Evolutionary conservation across 1,140 invertebrate genomes (phyloP).

Genomic region (Lucilia cuprina): DNA sequence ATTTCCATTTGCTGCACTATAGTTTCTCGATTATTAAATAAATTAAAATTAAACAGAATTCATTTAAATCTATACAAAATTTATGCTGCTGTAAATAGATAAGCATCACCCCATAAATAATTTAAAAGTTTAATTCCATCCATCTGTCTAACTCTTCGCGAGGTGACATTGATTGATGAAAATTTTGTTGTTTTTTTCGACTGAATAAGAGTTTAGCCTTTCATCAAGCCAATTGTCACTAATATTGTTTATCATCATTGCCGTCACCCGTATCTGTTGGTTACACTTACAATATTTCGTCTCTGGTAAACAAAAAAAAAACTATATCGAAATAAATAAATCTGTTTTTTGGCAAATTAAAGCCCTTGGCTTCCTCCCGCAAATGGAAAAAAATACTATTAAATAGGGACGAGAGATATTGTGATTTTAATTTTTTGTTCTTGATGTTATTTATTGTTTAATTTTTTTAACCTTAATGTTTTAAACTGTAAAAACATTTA

Average conservation of each 20-base stretch:
- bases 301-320: background rate
- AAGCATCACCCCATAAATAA: too few relatives aligned
- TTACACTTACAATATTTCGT: background rate
- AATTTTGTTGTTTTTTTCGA: background rate
- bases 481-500: background rate
- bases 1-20: too few relatives aligned
- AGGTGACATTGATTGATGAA: conserved; percentile 3
- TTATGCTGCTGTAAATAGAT: too few relatives aligned
- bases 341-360: conserved; percentile 5
- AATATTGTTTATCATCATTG: background rate
- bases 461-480: background rate
- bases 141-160: background rate
- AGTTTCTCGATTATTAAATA: too few relatives aligned
- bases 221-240: conserved; percentile 10
- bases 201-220: conserved; percentile 4
- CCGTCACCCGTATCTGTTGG: background rate
- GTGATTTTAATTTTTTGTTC: too few relatives aligned
- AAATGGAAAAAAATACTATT: background rate
- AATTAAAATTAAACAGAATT: too few relatives aligned
- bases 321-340: background rate
- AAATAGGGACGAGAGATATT: background rate
- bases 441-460: background rate
- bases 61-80: too few relatives aligned
- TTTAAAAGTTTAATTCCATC: background rate
- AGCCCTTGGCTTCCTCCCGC: background rate